A percentile compares a stretch with the other conserved stretches of the same genome.
These are phyloP conservation scores for Parasteatoda lunata DNA, from an alignment of 2,888 invertebrate species.

Conservation along the genomic window DNA sequence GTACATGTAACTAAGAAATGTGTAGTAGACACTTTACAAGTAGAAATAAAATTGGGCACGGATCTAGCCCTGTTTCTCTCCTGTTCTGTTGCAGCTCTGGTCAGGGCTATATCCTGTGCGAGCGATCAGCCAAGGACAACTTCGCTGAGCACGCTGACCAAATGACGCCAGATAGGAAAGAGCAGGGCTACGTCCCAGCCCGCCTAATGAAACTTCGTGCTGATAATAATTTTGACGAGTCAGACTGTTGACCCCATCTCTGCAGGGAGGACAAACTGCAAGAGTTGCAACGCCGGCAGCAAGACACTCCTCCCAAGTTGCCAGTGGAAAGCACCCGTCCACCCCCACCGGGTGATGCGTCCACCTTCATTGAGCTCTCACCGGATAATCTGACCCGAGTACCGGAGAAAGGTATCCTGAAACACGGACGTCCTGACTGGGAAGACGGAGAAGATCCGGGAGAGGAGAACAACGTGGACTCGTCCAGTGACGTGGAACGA, in stretches of 20 bases:
- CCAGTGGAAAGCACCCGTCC: constrained; percentile 40
- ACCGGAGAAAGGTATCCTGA: constrained; percentile 93
- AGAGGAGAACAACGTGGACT: constrained; percentile 71
- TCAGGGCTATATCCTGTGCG: constrained; percentile 66
- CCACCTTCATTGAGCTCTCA: constrained; percentile 84
- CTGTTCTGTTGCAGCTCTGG: constrained; percentile 69
- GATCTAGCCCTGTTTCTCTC: constrained; percentile 69
- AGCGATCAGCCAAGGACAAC: constrained; percentile 57
- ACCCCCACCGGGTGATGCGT: constrained; percentile 32
- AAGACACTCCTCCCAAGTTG: constrained; percentile 63
- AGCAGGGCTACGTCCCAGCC: constrained; percentile 67
- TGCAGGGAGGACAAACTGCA: constrained; percentile 86
- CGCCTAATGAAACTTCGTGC: constrained; percentile 43
- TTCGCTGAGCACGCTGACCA: constrained; percentile 64
- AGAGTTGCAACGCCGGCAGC: constrained; percentile 82
- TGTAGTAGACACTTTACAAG: constrained; percentile 1
- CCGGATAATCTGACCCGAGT: constrained; percentile 84
- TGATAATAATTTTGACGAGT: constrained; percentile 61
- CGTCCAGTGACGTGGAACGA: constrained; percentile 79
- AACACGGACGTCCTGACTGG: constrained; percentile 80
- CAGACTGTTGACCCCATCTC: constrained; percentile 67
- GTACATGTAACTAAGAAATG: neutral
- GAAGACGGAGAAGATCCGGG: constrained; percentile 75
- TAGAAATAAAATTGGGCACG: constrained; percentile 52
- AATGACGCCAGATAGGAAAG: constrained; percentile 65